Evolutionary conservation across 2,113 vertebrate species (phyloP).

Genomic region (Laticauda laticaudata): DNA sequence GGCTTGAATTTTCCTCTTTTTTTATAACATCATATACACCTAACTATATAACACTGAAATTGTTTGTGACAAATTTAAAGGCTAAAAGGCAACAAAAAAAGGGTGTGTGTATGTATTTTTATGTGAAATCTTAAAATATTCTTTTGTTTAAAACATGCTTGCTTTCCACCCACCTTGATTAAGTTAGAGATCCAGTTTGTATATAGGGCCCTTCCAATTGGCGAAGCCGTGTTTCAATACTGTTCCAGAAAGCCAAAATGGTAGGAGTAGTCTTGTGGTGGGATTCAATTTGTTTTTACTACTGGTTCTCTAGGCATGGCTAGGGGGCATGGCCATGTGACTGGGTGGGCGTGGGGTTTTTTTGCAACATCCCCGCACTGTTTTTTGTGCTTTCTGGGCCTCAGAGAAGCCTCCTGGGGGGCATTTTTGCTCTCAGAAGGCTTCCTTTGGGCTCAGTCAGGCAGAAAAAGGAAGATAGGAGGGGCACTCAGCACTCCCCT

Average conservation of each 20-base stretch:
- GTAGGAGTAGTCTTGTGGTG: neutral
- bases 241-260: neutral
- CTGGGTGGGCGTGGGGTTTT: too few relatives aligned
- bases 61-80: neutral
- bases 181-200: neutral
- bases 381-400: too few relatives aligned
- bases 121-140: neutral
- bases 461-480: too few relatives aligned
- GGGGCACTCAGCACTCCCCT: too few relatives aligned
- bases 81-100: neutral
- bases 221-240: neutral
- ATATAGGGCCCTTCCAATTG: neutral
- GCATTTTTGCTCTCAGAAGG: too few relatives aligned
- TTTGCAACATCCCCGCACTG: too few relatives aligned
- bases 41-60: neutral
- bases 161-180: neutral
- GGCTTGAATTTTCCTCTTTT: neutral
- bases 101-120: neutral
- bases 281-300: too few relatives aligned
- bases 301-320: too few relatives aligned
- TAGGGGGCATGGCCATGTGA: too few relatives aligned
- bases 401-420: too few relatives aligned
- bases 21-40: neutral
- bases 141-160: neutral
- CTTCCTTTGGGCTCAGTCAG: too few relatives aligned